Evolutionary conservation across 2,113 vertebrate species (phyloP), one percentile per base, ranked within the genome.

Genomic region (Lasiurus cinereus): DNA sequence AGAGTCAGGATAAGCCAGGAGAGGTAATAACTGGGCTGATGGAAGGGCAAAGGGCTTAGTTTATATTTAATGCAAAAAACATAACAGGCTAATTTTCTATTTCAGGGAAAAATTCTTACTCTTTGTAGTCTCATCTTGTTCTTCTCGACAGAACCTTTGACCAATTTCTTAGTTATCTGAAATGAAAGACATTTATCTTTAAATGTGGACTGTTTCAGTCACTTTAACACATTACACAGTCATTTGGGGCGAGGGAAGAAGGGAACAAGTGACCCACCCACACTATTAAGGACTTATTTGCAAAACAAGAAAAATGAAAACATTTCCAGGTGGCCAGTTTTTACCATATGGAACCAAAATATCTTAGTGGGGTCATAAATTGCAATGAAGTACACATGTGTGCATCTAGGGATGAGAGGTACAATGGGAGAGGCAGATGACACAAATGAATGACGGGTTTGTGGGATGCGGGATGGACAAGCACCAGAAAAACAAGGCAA

Each of bases 71-170:
- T 0, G 52, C 70, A 39, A 94, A 87, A 96, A 93, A 83, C 90
- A 66, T 50, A 90, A 77, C 43, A 33, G 80, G 66, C 24, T 83
- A 87, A 80, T 9, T 82, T 74, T 54, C 85, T 91, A 52, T 21
- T 76, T 62, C 33, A 76, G 82, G 69, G 86, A 77, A 93, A 94
- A 43, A 5, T 46, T 62, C 98, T 98, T 98, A 98, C 98, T 95
- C 95, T 98, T 79, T 98, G 98, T 77, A 97, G 96, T 96, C 88
- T 97, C 78, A 98, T 96, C 96, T 96, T 98, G 97, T 96, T 97
- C 98, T 98, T 98, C 97, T 98, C 98, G 21, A 98, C 93, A 8
- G 98, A 98, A 31, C 73, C 94, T 82, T 80, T 97, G 86, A 93
- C 74, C 72, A 46, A 50, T 88, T 97, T 98, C 97, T 97, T 97